Conservation (phyloP, 2,888 invertebrate genomes). For the Agriopis marginaria region DNA sequence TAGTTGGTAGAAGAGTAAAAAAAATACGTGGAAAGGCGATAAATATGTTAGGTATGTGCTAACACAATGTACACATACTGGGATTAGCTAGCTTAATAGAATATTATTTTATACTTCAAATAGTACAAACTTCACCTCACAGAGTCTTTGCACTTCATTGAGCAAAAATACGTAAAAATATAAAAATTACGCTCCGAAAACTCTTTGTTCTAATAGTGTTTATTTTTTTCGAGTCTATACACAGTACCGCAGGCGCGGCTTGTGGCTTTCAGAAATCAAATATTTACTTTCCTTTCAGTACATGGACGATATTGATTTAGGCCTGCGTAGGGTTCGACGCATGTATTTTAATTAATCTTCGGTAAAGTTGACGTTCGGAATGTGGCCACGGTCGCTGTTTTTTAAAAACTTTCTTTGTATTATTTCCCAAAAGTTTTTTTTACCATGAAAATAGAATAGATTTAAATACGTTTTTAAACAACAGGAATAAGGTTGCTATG, state of each 20-base stretch:
- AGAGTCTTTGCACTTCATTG: not conserved
- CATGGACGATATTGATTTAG: constrained; percentile 41
- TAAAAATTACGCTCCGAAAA: not conserved
- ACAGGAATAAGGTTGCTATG: too few species aligned
- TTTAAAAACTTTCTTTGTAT: constrained; percentile 6
- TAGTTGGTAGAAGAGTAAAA: too few species aligned
- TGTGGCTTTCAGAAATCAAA: constrained; percentile 20
- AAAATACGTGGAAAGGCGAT: too few species aligned
- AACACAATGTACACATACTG: too few species aligned
- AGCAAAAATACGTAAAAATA: not conserved
- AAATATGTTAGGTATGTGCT: too few species aligned
- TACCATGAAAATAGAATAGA: constrained; percentile 1
- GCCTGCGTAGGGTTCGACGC: constrained; percentile 24
- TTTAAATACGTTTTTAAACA: not conserved
- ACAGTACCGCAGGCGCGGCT: constrained; percentile 13
- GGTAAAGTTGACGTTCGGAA: constrained; percentile 6
- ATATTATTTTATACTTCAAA: too few species aligned
- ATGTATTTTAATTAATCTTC: constrained; percentile 37
- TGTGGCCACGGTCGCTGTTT: constrained; percentile 14
- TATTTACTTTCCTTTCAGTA: constrained; percentile 21
- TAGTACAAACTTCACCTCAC: not conserved
- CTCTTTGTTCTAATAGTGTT: constrained; percentile 4
- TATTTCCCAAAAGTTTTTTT: constrained; percentile 1
- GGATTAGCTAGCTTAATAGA: too few species aligned
- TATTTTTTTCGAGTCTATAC: constrained; percentile 1